These are phyloP conservation scores for Caradrina kadenii DNA, from an alignment of 2,888 invertebrate genomes.

Conservation along the genomic window DNA sequence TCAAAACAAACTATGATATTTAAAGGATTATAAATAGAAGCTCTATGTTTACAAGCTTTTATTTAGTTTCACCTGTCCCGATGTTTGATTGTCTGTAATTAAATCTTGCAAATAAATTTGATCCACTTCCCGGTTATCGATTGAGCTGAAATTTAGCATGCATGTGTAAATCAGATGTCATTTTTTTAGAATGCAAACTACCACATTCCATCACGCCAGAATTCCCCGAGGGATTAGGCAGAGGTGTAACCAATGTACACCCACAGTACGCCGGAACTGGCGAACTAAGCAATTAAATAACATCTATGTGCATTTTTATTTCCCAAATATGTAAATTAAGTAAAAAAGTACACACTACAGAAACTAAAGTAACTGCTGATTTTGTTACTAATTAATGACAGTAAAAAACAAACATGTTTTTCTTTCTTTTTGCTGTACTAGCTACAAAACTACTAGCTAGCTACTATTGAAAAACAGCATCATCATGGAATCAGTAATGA, in stretches of 20 bases:
- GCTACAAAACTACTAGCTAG: constrained; percentile 4
- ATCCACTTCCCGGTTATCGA: no score
- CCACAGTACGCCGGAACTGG: no score
- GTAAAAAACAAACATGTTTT: constrained; percentile 4
- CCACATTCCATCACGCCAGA: no score
- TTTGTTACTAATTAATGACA: constrained; percentile 15
- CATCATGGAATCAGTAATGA: constrained; percentile 38
- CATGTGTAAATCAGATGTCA: no score
- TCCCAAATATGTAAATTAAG: not conserved
- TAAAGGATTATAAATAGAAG: not conserved
- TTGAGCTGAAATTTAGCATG: no score
- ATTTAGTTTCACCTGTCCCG: no score
- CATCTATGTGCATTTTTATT: not conserved
- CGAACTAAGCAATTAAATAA: no score
- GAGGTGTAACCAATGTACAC: no score
- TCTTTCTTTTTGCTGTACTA: constrained; percentile 4
- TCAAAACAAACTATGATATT: not conserved
- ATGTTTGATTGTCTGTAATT: no score
- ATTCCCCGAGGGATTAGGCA: no score
- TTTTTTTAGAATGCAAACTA: not conserved
- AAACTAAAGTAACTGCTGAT: not conserved
- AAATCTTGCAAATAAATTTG: no score
- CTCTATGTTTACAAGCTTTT: not conserved
- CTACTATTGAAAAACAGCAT: constrained; percentile 38
- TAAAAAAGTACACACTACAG: not conserved